Percentiles rank a stretch among this genome's conserved stretches.
Evolutionary conservation across 1,140 invertebrate species (phyloP).

Genomic region (Laupala kohalensis): DNA sequence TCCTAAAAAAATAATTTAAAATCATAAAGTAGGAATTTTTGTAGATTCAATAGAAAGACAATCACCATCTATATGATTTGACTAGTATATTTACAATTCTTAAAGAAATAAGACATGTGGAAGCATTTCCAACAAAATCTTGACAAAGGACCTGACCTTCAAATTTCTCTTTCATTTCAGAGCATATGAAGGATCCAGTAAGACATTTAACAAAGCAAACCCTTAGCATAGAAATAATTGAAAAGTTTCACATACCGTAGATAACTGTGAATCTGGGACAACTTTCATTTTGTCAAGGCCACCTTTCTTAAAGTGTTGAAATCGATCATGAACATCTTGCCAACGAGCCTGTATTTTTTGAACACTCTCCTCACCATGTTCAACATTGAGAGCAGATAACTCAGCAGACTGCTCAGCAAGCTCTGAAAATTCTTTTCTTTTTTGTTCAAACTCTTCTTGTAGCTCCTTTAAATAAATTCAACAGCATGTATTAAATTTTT

Average conservation of each 20-base stretch:
- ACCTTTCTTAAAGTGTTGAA: slow-evolving; percentile 34
- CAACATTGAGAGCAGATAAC: slow-evolving; percentile 31
- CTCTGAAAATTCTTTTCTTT: slow-evolving; percentile 32
- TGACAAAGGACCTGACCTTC: background rate
- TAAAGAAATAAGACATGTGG: no score
- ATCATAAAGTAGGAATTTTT: no score
- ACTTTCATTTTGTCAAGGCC: slow-evolving; percentile 29
- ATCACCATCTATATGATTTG: no score
- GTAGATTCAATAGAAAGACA: no score
- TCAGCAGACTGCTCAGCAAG: slow-evolving; percentile 28
- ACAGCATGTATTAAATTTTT: background rate
- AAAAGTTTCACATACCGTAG: background rate
- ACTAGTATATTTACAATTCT: no score
- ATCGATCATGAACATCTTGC: slow-evolving; percentile 32
- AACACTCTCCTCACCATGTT: slow-evolving; percentile 25
- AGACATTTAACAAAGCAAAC: background rate
- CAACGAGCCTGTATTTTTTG: slow-evolving; percentile 29
- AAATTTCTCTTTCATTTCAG: background rate
- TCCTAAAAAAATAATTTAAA: slow-evolving; percentile 2
- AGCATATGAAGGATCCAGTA: no score
- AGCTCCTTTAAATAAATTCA: slow-evolving; percentile 25
- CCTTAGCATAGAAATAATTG: background rate
- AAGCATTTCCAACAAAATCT: background rate
- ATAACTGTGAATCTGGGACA: slow-evolving; percentile 28
- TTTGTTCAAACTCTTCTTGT: slow-evolving; percentile 30